A percentile compares a stretch with the other conserved stretches of the same genome.
Conservation (phyloP, 2,797 vertebrate genomes). For the Notolabrus celidotus region DNA sequence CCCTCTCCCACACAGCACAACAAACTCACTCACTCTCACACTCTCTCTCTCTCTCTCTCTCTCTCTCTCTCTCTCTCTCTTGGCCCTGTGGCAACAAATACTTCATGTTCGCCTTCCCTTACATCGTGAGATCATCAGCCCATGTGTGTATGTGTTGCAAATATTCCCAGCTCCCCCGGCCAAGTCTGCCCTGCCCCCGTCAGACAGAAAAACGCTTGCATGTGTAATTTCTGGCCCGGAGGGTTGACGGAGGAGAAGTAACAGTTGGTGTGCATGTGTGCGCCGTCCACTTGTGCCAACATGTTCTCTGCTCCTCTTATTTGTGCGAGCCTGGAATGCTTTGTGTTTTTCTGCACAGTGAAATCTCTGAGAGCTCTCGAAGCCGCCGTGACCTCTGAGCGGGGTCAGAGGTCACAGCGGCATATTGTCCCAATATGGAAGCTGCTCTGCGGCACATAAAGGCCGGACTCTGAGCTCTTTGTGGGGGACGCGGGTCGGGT, state of each 20-base stretch:
- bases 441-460: too few species aligned
- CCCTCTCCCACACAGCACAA: conserved; percentile 67
- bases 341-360: conserved; percentile 65
- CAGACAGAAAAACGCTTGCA: conserved; percentile 78
- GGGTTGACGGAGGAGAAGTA: conserved; percentile 74
- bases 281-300: conserved; percentile 68
- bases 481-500: conserved; percentile 71
- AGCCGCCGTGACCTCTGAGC: conserved; percentile 49
- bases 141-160: conserved; percentile 64
- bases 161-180: conserved; percentile 72
- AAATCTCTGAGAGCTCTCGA: conserved; percentile 52
- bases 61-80: conserved; percentile 22
- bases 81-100: conserved; percentile 73
- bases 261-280: conserved; percentile 81
- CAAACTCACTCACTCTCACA: conserved; percentile 33
- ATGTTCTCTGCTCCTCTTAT: conserved; percentile 55
- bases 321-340: conserved; percentile 56
- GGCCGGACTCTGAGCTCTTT: conserved; percentile 75
- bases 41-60: conserved; percentile 19
- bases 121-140: conserved; percentile 74
- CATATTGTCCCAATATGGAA: conserved; percentile 83
- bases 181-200: conserved; percentile 79
- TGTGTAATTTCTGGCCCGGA: conserved; percentile 77
- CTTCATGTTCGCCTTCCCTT: conserved; percentile 74
- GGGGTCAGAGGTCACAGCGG: conserved; percentile 72